phyloP scores from a whole-genome alignment of 2,888 invertebrate species.

The Camptogramma bilineatum region DNA sequence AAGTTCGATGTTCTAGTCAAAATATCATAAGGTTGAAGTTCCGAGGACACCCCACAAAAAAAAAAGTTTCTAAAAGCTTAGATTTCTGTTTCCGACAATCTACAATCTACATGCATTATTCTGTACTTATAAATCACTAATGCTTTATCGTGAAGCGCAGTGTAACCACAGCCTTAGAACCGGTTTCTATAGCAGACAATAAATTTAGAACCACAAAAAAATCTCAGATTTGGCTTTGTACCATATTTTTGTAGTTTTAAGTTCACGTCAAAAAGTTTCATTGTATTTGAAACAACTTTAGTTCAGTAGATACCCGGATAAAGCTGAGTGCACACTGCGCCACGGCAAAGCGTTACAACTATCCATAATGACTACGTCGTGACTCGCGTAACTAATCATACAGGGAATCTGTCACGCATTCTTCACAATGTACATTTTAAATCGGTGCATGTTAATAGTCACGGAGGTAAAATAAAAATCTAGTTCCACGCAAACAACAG shows the following conservation, averaged over 20 bases:
- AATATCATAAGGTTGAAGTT: conserved; percentile 9
- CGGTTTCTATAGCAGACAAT: neutral
- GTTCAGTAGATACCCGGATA: neutral
- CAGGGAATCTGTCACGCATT: conserved; percentile 42
- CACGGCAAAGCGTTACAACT: conserved; percentile 29
- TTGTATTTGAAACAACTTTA: neutral
- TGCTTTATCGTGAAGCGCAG: conserved; percentile 21
- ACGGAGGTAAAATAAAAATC: conserved; percentile 22
- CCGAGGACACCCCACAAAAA: conserved; percentile 3
- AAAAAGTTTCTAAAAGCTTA: conserved; percentile 37
- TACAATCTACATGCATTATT: conserved; percentile 24
- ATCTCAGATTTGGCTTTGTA: neutral
- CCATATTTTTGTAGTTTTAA: neutral
- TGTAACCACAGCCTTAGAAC: conserved; percentile 9
- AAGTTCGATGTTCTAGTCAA: conserved; percentile 46
- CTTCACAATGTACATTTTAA: conserved; percentile 28
- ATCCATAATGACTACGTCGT: conserved; percentile 64
- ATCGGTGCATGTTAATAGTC: conserved; percentile 31
- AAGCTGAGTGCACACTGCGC: conserved; percentile 11
- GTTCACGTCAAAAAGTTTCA: neutral
- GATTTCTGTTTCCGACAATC: conserved; percentile 32
- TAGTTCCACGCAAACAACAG: neutral
- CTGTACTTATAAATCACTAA: conserved; percentile 35
- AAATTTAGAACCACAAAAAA: neutral
- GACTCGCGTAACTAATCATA: conserved; percentile 49